Evolutionary conservation across 2,888 invertebrate species (phyloP).

Genomic region (Sphaerophoria taeniata): DNA sequence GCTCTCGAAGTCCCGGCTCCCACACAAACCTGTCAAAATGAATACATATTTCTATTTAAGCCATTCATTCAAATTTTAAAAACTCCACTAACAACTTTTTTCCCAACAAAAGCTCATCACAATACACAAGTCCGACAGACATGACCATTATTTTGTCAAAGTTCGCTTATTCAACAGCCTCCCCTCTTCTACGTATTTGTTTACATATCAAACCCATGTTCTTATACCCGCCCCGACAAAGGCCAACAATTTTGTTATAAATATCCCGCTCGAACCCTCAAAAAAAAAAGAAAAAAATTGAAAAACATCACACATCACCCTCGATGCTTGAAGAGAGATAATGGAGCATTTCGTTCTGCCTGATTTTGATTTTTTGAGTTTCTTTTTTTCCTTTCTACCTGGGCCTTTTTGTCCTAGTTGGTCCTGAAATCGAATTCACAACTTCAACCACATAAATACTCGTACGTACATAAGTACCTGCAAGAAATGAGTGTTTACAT

Average conservation of each 20-base stretch:
- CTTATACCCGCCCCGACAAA: not conserved
- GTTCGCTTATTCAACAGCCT: conserved; percentile 31
- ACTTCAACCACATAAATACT: conserved; percentile 46
- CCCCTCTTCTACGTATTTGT: conserved; percentile 29
- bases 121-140: conserved; percentile 5
- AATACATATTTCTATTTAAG: conserved; percentile 5
- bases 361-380: conserved; percentile 34
- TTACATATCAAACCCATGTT: conserved; percentile 51
- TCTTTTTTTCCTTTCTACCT: not conserved
- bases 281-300: conserved; percentile 28
- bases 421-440: conserved; percentile 44
- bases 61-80: conserved; percentile 40
- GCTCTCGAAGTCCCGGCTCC: not conserved
- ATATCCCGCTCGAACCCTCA: conserved; percentile 37
- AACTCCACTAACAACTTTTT: conserved; percentile 41
- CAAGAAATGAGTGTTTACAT: conserved; percentile 51
- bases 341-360: conserved; percentile 48
- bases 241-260: conserved; percentile 42
- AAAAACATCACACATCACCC: conserved; percentile 20
- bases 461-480: too few relatives aligned
- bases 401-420: not conserved
- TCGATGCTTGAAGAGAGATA: conserved; percentile 47
- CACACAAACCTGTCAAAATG: not conserved
- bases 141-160: conserved; percentile 65
- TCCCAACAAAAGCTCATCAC: not conserved